Base-by-base conservation (phyloP, 2,113 vertebrate species). In the Hipposideros armiger region DNA sequence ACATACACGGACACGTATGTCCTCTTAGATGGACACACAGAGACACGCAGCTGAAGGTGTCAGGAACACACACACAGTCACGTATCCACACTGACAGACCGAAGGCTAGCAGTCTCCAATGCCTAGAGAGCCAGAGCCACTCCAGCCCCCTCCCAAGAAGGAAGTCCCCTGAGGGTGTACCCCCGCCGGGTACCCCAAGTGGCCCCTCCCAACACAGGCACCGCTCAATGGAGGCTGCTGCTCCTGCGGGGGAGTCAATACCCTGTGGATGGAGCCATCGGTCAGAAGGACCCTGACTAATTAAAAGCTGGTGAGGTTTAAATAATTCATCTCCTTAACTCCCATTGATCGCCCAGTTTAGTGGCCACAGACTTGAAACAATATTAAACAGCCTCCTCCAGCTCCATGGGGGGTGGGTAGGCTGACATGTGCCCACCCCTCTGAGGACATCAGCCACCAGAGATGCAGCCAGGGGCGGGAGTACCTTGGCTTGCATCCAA, bases 291-390 rank as follows among this genome's bases (percentile, higher is more conserved):
- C 99, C 99, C 90, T 98, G 99, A 99, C 99, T 99, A 99, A 99
- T 99, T 99, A 99, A 99, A 99, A 99, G 99, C 98, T 99, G 98
- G 99, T 98, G 98, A 98, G 98, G 98, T 99, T 99, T 99, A 99
- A 99, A 99, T 99, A 99, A 99, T 99, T 99, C 99, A 99, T 99
- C 99, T 99, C 99, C 99, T 99, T 99, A 99, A 99, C 99, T 99
- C 99, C 99, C 99, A 99, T 99, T 99, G 99, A 99, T 99, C 99
- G 98, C 99, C 99, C 99, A 99, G 99, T 99, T 99, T 99, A 98
- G 98, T 99, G 98, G 99, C 98, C 99, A 98, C 98, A 98, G 99
- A 98, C 98, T 99, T 99, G 99, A 99, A 99, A 99, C 99, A 99
- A 99, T 99, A 99, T 99, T 99, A 99, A 99, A 99, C 99, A 99